A percentile compares a stretch with the other conserved stretches of the same genome.
Conservation (phyloP, 2,797 vertebrate species). For the Hippoglossus hippoglossus region DNA sequence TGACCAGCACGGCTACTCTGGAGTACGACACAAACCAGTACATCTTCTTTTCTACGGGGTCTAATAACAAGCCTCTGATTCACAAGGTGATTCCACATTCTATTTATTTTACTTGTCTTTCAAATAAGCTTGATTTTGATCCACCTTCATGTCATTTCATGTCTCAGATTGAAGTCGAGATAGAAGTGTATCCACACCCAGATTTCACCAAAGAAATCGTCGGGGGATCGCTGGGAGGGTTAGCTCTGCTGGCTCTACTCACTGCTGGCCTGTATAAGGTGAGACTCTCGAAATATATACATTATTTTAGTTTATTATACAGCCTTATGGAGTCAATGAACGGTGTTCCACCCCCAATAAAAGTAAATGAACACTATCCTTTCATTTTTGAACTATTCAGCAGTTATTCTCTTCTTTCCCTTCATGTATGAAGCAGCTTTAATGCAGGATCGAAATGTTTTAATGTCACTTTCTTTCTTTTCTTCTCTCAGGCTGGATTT, state of each 20-base stretch:
- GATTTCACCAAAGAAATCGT: constrained; percentile 84
- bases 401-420: background rate
- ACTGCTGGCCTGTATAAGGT: constrained; percentile 87
- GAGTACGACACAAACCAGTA: constrained; percentile 78
- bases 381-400: background rate
- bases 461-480: constrained; percentile 1
- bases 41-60: constrained; percentile 71
- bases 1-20: constrained; percentile 83
- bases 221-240: constrained; percentile 84
- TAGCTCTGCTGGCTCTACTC: constrained; percentile 83
- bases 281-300: constrained; percentile 10
- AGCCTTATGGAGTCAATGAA: background rate
- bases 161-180: constrained; percentile 81
- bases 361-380: background rate
- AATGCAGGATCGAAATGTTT: background rate
- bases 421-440: background rate
- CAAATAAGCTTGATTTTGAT: constrained; percentile 1
- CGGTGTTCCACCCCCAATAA: too few relatives aligned
- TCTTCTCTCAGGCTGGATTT: constrained; percentile 84
- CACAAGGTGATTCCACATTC: constrained; percentile 55
- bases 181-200: constrained; percentile 78
- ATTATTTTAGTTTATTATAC: background rate
- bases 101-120: background rate
- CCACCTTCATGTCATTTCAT: background rate
- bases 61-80: constrained; percentile 53